Evolutionary conservation across 64 coral and sea anemone genomes (phyloP).

Genomic region (Montipora sp.): DNA sequence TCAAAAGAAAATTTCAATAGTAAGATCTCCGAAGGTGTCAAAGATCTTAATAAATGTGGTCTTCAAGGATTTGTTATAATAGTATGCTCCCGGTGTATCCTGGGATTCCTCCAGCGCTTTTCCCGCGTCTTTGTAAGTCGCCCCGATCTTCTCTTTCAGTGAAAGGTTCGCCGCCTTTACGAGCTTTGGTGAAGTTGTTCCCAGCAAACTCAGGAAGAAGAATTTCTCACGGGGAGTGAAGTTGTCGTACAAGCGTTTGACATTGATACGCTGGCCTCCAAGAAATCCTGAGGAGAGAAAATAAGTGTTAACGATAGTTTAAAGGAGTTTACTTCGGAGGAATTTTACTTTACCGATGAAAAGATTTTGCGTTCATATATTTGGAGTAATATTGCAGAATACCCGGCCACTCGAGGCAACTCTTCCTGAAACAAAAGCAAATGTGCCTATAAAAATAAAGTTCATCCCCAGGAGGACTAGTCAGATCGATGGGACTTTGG

Average conservation of each 20-base stretch:
- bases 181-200: conserved; percentile 31
- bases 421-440: no score
- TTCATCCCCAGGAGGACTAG: no score
- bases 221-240: conserved; percentile 61
- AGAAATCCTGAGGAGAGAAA: conserved; percentile 36
- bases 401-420: no score
- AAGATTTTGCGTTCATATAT: no score
- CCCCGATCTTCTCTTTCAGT: conserved; percentile 37
- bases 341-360: no score
- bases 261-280: conserved; percentile 46
- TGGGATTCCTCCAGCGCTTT: conserved; percentile 17
- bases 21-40: conserved; percentile 46
- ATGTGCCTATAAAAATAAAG: no score
- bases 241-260: conserved; percentile 72
- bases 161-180: conserved; percentile 25
- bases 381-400: no score
- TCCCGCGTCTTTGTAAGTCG: conserved; percentile 40
- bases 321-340: background rate
- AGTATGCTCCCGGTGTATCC: conserved; percentile 59
- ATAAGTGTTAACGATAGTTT: background rate
- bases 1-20: conserved; percentile 50
- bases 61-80: conserved; percentile 67
- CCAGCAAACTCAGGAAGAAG: conserved; percentile 63
- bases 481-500: no score
- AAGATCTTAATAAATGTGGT: conserved; percentile 73